Conservation (phyloP, 1,140 invertebrate species). For the Drosophila repletoides region DNA sequence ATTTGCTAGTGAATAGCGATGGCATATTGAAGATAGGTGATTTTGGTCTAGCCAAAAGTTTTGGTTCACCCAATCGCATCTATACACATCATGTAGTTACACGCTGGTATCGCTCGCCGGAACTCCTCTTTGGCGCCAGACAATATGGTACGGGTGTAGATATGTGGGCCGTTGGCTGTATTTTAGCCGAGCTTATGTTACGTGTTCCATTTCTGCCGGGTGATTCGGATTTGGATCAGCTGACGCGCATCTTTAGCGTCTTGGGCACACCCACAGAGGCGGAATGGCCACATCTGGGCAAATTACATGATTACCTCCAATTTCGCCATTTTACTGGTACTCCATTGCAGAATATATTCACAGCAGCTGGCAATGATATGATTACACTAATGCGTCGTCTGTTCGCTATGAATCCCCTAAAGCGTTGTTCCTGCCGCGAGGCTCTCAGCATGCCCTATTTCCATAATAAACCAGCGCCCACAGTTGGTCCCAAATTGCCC, state of each 20-base stretch:
- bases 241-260: constrained; percentile 96
- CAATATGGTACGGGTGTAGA: constrained; percentile 98
- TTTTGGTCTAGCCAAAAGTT: constrained; percentile 99
- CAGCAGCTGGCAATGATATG: constrained; percentile 96
- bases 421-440: constrained; percentile 91
- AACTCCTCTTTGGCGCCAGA: constrained; percentile 96
- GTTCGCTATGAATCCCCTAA: constrained; percentile 92
- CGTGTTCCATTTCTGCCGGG: constrained; percentile 97
- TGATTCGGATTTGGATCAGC: constrained; percentile 97
- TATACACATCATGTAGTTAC: constrained; percentile 99
- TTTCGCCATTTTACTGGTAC: constrained; percentile 94
- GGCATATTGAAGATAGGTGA: constrained; percentile 98
- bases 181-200: constrained; percentile 96
- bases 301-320: constrained; percentile 95
- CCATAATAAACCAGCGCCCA: constrained; percentile 94
- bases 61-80: constrained; percentile 96
- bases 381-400: constrained; percentile 91
- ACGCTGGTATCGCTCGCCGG: constrained; percentile 95
- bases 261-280: constrained; percentile 95
- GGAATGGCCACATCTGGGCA: constrained; percentile 94
- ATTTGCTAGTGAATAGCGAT: constrained; percentile 95
- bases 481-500: constrained; percentile 90
- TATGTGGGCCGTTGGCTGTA: constrained; percentile 99
- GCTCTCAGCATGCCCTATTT: constrained; percentile 93
- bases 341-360: constrained; percentile 96